Evolutionary conservation across 2,113 vertebrate species (phyloP).

Genomic region (Numenius arquata): DNA sequence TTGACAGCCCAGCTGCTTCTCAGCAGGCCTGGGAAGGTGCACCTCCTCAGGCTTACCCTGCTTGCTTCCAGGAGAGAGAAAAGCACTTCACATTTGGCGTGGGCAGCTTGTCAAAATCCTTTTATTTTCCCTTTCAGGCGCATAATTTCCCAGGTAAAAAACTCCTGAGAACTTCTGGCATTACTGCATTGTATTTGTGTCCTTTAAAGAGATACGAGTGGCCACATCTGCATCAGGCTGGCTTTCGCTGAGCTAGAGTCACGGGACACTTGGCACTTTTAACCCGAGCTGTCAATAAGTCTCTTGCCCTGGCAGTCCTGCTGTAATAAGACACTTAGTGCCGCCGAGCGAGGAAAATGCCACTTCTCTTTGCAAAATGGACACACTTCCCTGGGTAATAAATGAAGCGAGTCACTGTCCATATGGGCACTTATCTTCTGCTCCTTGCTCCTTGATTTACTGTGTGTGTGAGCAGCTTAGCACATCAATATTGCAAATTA

Average conservation of each 20-base stretch:
- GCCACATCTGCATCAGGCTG: not conserved
- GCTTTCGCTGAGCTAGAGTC: not conserved
- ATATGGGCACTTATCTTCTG: not conserved
- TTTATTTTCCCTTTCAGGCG: not conserved
- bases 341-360: not conserved
- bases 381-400: not conserved
- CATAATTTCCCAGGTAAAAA: not conserved
- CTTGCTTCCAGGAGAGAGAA: not conserved
- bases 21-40: not conserved
- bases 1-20: not conserved
- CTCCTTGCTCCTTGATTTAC: conserved; percentile 29
- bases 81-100: not conserved
- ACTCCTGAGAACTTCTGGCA: not conserved
- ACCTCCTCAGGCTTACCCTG: not conserved
- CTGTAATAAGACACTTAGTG: not conserved
- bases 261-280: not conserved
- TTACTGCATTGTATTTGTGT: not conserved
- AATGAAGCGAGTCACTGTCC: not conserved
- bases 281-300: not conserved
- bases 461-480: not conserved
- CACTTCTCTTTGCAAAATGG: not conserved
- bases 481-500: not conserved
- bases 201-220: not conserved
- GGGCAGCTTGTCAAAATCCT: not conserved
- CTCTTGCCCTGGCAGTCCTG: not conserved